Conservation (phyloP, 2,888 invertebrate species). For the Sabatieria punctata region DNA sequence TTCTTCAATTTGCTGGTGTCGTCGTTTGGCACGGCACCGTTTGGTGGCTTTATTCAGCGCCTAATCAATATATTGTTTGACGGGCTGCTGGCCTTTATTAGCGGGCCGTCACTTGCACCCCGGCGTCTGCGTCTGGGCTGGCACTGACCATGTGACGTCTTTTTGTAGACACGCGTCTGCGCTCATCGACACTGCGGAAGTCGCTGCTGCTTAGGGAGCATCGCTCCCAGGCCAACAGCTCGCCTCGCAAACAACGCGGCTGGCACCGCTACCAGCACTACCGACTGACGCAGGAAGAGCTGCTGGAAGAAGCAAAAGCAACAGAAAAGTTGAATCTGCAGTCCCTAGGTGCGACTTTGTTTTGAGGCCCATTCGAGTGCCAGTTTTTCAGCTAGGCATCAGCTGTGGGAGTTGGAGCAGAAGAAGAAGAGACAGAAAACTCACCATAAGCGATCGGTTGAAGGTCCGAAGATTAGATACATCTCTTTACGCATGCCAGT, state of each 20-base stretch:
- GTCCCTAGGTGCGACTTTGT: slow-evolving; percentile 53
- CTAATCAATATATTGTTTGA: no score
- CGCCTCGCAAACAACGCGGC: no score
- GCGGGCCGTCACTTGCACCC: no score
- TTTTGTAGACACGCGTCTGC: neutral
- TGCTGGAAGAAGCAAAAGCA: slow-evolving; percentile 75
- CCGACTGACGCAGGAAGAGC: slow-evolving; percentile 65
- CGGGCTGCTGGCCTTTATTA: no score
- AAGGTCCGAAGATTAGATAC: neutral
- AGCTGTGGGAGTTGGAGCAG: slow-evolving; percentile 20
- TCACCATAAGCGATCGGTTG: neutral
- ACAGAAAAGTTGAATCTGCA: slow-evolving; percentile 82
- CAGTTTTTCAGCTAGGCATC: slow-evolving; percentile 12
- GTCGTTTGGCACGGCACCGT: no score
- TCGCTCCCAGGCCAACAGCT: no score
- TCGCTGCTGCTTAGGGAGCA: slow-evolving; percentile 37
- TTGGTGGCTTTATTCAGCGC: no score
- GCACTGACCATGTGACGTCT: no score
- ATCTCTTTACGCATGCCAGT: neutral
- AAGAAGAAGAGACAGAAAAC: slow-evolving; percentile 13
- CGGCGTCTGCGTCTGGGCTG: no score
- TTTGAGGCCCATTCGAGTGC: neutral
- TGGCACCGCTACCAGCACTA: no score
- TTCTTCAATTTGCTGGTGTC: no score
- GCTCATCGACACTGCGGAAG: neutral